Base-by-base conservation (phyloP, 2,888 invertebrate species). In the Latrodectus hesperus region DNA sequence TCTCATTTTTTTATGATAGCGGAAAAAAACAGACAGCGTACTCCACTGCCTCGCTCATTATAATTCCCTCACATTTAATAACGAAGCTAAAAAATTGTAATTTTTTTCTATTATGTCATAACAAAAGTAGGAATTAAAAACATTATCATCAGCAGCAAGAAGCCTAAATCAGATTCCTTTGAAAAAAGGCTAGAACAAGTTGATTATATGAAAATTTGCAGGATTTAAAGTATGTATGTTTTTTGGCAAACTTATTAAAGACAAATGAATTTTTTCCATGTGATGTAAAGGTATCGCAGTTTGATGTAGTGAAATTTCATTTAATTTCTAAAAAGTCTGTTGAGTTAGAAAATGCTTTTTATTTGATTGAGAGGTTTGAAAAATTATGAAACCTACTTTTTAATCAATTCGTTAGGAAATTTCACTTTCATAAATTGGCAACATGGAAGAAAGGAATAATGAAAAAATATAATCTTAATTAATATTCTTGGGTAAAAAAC, bases 341-440 rank as follows among this genome's bases (percentile, higher is more conserved):
- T 68, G n/a, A 55, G 60, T 60, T 64, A 76, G 53, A 76, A 65
- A 52, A 60, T 52, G 51, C 76, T 76, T 83, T 81, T 83, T 83
- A 83, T 83, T 83, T 83, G 83, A 83, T 83, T 83, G 83, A 64
- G 75, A 76, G 60, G 55, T 70, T 38, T 38, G 71, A 83, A 77
- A 83, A 76, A 83, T 83, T 83, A 83, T 83, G 76, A 76, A 77
- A 70, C 60, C 12, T 70, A 83, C 70, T 83, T 83, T 82, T 83
- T 83, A 83, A 83, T 83, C 76, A 83, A 83, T 83, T 83, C 83
- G 83, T 83, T 83, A 83, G 68, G 12, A 75, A 77, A 83, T 74
- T 81, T 67, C 51, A 65, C 67, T 65, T 74, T 65, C 16, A 38
- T 51, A 73, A 55, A 22, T 60, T 71, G 52, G 83, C 60, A 64